Evolutionary conservation across 2,797 vertebrate genomes (phyloP).

Genomic region (Enteromius radiatus): DNA sequence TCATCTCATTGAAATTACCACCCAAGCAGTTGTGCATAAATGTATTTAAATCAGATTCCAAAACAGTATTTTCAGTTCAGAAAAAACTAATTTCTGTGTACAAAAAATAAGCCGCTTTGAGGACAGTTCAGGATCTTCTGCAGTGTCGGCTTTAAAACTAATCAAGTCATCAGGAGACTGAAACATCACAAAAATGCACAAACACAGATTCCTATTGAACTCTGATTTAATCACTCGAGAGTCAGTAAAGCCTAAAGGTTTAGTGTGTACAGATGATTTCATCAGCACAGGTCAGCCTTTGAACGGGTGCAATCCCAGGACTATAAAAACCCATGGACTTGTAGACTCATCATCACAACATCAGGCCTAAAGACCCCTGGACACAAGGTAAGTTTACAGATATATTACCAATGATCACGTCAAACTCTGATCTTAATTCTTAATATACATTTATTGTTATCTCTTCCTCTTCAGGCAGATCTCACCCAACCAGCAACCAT

Average conservation of each 20-base stretch:
- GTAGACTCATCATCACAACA: conserved; percentile 50
- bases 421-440: not conserved
- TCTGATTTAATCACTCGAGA: conserved; percentile 61
- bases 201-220: conserved; percentile 57
- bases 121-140: not conserved
- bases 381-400: conserved; percentile 62
- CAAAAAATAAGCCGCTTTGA: not conserved
- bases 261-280: conserved; percentile 42
- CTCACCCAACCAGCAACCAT: conserved; percentile 64
- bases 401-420: not conserved
- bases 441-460: not conserved
- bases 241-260: conserved; percentile 65
- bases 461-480: conserved; percentile 48
- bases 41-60: not conserved
- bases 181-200: conserved; percentile 10
- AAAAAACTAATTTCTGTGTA: not conserved
- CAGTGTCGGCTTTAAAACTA: not conserved
- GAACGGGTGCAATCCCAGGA: not conserved
- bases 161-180: conserved; percentile 3
- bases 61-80: not conserved
- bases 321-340: conserved; percentile 63
- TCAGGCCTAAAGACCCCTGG: conserved; percentile 41
- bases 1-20: not conserved
- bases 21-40: not conserved
- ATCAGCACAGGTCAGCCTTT: conserved; percentile 49